These are phyloP conservation scores for Acrocephalus scirpaceus DNA, from an alignment of 2,797 vertebrate species.

Conservation along the genomic window DNA sequence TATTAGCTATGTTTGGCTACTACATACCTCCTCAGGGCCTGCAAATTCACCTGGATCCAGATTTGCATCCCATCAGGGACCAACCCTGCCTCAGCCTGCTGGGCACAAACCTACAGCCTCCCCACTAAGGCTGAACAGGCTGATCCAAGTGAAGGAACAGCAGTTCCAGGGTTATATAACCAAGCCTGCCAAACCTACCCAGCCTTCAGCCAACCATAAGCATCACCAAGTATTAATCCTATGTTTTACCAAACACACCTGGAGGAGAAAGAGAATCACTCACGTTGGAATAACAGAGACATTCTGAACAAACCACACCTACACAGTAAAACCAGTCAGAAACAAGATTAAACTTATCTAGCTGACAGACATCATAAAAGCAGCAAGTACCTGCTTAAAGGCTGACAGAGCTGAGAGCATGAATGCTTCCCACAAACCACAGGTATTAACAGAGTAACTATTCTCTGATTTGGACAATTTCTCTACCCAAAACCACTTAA, in stretches of 20 bases:
- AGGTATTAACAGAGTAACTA: neutral
- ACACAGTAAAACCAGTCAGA: neutral
- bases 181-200: constrained; percentile 37
- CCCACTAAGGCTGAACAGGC: neutral
- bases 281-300: neutral
- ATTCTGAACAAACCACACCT: constrained; percentile 15
- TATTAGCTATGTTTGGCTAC: neutral
- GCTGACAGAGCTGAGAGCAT: neutral
- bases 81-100: neutral
- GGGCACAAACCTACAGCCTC: neutral
- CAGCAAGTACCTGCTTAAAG: neutral
- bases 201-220: constrained; percentile 37
- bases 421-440: neutral
- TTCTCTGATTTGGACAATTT: neutral
- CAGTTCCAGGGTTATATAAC: constrained; percentile 5
- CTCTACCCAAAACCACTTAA: neutral
- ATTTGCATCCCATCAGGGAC: neutral
- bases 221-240: constrained; percentile 16
- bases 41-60: neutral
- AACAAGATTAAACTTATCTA: neutral
- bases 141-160: neutral
- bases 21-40: neutral
- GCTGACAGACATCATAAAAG: neutral
- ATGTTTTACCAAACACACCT: constrained; percentile 20
- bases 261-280: neutral